Conservation (phyloP, 2,888 invertebrate genomes). For the Pecten maximus region DNA sequence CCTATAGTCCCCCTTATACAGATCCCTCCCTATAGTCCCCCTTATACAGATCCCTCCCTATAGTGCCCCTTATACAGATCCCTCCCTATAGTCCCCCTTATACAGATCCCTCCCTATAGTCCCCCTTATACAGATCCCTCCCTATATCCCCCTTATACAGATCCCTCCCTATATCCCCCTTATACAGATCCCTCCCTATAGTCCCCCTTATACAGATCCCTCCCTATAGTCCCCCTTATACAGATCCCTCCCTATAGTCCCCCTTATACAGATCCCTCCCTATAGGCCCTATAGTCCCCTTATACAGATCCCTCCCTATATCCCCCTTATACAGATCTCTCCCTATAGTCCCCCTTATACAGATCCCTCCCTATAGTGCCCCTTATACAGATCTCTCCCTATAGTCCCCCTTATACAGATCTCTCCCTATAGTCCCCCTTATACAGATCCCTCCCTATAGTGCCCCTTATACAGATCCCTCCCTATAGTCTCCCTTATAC, state of each 20-base stretch:
- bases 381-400: not conserved
- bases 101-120: too few species aligned
- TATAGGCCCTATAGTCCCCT: too few species aligned
- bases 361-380: not conserved
- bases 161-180: too few species aligned
- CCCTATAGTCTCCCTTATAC: not conserved
- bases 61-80: not conserved
- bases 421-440: not conserved
- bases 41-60: not conserved
- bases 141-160: not conserved
- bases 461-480: not conserved
- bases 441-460: not conserved
- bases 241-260: not conserved
- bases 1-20: not conserved
- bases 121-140: not conserved
- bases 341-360: not conserved
- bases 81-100: not conserved
- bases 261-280: not conserved
- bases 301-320: not conserved
- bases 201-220: not conserved
- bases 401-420: not conserved
- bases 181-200: not conserved
- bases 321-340: not conserved
- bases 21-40: not conserved
- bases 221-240: too few species aligned